Evolutionary conservation across 2,797 vertebrate species (phyloP).

Genomic region (Channa striata): DNA sequence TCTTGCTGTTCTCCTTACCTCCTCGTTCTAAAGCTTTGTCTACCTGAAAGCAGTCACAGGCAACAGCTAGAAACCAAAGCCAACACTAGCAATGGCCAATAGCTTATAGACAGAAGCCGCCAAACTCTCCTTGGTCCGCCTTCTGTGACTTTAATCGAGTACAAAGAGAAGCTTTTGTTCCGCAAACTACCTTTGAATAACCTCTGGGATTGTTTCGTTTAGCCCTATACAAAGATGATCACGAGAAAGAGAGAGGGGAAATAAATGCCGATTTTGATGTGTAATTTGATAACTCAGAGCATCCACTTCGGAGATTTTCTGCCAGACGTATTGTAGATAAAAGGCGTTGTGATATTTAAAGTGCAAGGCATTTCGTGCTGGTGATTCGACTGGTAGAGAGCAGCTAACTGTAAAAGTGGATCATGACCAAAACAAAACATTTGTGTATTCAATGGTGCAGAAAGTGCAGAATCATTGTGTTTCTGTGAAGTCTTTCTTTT

Average conservation of each 20-base stretch:
- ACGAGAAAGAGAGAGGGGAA: conserved; percentile 54
- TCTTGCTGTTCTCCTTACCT: conserved; percentile 98
- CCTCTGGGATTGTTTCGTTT: conserved; percentile 99
- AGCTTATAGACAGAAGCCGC: conserved; percentile 97
- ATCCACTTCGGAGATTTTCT: conserved; percentile 89
- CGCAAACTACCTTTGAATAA: conserved; percentile 99
- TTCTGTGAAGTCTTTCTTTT: conserved; percentile 83
- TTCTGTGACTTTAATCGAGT: conserved; percentile 99
- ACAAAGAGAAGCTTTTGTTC: conserved; percentile 96
- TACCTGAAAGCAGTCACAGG: conserved; percentile 99
- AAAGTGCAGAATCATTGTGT: conserved; percentile 95
- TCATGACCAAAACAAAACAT: conserved; percentile 95
- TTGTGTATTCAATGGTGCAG: conserved; percentile 91
- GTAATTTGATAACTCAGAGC: conserved; percentile 87
- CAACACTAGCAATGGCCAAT: conserved; percentile 99
- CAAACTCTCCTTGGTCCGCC: conserved; percentile 93
- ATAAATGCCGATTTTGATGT: conserved; percentile 85
- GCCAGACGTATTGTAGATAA: conserved; percentile 70
- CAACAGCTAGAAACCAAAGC: conserved; percentile 99
- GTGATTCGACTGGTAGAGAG: conserved; percentile 86
- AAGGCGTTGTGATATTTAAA: conserved; percentile 57
- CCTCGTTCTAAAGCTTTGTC: conserved; percentile 99
- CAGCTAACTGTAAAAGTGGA: conserved; percentile 91
- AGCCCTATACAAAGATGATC: conserved; percentile 96
- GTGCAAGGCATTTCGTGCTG: conserved; percentile 65